A percentile compares a stretch with the other conserved stretches of the same genome.
Conservation (phyloP, 1,140 invertebrate species). For the Leguminivora glycinivorella region DNA sequence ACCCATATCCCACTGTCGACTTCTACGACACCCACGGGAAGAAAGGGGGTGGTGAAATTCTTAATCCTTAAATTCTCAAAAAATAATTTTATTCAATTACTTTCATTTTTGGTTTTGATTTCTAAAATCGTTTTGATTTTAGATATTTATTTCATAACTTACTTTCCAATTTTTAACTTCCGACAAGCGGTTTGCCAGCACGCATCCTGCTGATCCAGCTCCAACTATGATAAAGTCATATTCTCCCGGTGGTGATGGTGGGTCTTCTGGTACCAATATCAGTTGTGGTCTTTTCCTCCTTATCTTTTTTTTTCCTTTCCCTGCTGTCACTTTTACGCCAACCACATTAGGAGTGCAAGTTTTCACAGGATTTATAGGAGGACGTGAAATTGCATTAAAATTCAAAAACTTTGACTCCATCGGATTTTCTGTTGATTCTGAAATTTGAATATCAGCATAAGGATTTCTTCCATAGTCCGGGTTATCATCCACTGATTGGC, state of each 20-base stretch:
- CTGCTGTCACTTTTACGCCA: constrained; percentile 36
- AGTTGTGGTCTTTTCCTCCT: constrained; percentile 38
- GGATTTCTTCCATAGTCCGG: constrained; percentile 43
- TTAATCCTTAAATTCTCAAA: too few species aligned
- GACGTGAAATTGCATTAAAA: neutral
- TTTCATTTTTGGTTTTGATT: too few species aligned
- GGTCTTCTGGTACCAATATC: neutral
- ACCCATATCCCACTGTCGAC: too few species aligned
- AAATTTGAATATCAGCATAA: constrained; percentile 19
- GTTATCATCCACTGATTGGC: constrained; percentile 65
- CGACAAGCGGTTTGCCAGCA: constrained; percentile 63
- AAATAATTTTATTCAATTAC: too few species aligned
- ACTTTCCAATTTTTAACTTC: constrained; percentile 74
- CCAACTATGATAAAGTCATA: constrained; percentile 70
- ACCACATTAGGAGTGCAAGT: constrained; percentile 10
- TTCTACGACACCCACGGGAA: too few species aligned
- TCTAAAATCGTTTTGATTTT: too few species aligned
- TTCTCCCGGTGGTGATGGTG: constrained; percentile 34
- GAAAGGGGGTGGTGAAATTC: too few species aligned
- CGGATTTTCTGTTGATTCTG: neutral
- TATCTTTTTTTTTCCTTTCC: constrained; percentile 35
- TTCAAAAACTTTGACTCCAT: neutral
- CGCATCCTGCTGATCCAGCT: constrained; percentile 68
- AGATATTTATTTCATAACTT: too few species aligned
- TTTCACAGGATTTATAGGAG: neutral